These are phyloP conservation scores for Aythya baeri DNA, from an alignment of 2,113 vertebrate species.

Conservation along the genomic window DNA sequence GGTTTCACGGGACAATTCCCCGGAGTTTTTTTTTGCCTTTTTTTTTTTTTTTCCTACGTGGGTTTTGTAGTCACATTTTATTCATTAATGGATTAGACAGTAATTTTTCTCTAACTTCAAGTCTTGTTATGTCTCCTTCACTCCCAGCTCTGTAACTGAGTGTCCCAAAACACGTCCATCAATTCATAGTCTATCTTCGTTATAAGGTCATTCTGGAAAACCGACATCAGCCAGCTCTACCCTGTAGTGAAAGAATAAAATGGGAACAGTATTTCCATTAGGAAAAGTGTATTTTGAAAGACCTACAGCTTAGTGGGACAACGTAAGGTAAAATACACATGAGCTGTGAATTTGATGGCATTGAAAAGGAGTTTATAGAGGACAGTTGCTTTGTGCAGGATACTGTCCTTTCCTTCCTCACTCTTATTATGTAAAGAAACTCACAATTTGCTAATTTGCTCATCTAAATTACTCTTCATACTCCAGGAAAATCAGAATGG, in stretches of 20 bases:
- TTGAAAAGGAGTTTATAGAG: not conserved
- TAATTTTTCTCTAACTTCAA: not conserved
- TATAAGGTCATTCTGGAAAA: constrained; percentile 3
- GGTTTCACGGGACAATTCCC: not conserved
- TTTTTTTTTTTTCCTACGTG: not conserved
- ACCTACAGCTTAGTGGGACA: not conserved
- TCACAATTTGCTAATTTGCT: constrained; percentile 5
- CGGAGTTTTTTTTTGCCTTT: not conserved
- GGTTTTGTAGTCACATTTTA: not conserved
- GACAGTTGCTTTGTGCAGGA: not conserved
- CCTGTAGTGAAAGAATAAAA: not conserved
- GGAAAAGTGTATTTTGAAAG: not conserved
- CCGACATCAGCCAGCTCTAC: not conserved
- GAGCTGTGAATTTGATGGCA: not conserved
- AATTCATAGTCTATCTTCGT: not conserved
- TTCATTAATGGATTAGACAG: not conserved
- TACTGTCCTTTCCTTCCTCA: not conserved
- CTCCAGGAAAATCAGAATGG: not conserved
- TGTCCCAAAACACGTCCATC: not conserved
- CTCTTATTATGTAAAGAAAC: not conserved
- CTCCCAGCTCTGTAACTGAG: not conserved
- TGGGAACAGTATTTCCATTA: not conserved
- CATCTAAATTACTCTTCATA: not conserved
- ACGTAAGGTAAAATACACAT: not conserved
- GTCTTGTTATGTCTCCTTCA: not conserved